These are phyloP conservation scores for Atlantisia rogersi DNA, from an alignment of 2,113 vertebrate genomes.

Conservation along the genomic window DNA sequence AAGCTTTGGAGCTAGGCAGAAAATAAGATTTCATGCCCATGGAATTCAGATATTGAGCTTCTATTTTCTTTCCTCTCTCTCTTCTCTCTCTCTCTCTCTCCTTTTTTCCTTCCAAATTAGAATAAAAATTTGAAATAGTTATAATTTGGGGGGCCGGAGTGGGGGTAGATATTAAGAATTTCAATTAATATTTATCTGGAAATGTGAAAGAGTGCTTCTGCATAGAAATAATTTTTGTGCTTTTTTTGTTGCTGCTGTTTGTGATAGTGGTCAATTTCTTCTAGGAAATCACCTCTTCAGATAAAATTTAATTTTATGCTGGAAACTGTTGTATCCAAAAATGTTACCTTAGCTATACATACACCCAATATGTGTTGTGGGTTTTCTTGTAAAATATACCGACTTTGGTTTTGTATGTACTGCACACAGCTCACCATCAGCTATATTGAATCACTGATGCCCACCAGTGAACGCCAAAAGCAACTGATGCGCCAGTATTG, in stretches of 20 bases:
- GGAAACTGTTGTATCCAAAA: background rate
- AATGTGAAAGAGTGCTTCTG: background rate
- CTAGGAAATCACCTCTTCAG: background rate
- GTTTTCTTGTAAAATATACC: background rate
- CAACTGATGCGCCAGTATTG: conserved; percentile 83
- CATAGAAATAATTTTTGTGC: background rate
- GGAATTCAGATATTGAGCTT: background rate
- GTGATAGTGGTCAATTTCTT: background rate
- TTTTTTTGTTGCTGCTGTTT: background rate
- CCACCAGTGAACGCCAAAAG: conserved; percentile 76
- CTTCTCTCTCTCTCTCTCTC: background rate
- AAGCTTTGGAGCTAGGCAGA: background rate
- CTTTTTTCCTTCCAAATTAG: background rate
- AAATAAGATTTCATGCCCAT: background rate
- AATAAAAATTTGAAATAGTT: background rate
- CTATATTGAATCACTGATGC: conserved; percentile 83
- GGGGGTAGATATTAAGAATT: background rate
- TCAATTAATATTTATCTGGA: background rate
- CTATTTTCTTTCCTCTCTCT: background rate
- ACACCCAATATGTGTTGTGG: background rate
- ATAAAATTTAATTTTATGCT: background rate
- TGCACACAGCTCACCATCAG: conserved; percentile 83
- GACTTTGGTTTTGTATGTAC: background rate
- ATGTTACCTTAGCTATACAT: background rate
- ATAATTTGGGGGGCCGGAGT: background rate